Percentiles rank a stretch among this genome's conserved stretches.
phyloP scores from a whole-genome alignment of 2,113 vertebrate genomes.

The Callipepla californica region DNA sequence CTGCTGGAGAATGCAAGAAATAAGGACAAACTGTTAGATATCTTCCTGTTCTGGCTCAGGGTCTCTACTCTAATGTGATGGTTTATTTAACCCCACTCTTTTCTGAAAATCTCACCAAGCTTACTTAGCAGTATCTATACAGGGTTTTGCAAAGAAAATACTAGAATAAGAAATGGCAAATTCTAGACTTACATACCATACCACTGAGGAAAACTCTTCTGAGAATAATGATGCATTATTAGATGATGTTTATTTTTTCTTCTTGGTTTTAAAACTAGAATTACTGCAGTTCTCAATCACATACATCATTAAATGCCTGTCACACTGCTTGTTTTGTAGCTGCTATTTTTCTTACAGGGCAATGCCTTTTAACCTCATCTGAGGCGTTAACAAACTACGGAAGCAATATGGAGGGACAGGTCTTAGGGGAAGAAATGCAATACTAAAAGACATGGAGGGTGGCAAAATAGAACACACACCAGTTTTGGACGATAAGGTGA shows the following conservation, averaged over 20 bases:
- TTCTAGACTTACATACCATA: background rate
- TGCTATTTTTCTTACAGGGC: background rate
- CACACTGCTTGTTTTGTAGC: background rate
- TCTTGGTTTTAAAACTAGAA: constrained; percentile 11
- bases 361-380: background rate
- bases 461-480: background rate
- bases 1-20: background rate
- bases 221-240: background rate
- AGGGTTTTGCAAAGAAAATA: background rate
- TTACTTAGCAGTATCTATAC: background rate
- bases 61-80: background rate
- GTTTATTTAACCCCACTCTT: background rate
- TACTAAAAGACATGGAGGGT: background rate
- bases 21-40: fast-evolving
- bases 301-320: background rate
- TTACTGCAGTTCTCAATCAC: background rate
- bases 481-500: background rate
- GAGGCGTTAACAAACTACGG: background rate
- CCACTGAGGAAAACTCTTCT: background rate
- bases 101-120: background rate
- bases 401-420: background rate
- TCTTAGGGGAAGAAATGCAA: background rate
- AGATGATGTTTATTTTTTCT: background rate
- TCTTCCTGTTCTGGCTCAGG: background rate
- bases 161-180: background rate